phyloP scores from a whole-genome alignment of 2,888 invertebrate species.

The Thymelicus acteon region DNA sequence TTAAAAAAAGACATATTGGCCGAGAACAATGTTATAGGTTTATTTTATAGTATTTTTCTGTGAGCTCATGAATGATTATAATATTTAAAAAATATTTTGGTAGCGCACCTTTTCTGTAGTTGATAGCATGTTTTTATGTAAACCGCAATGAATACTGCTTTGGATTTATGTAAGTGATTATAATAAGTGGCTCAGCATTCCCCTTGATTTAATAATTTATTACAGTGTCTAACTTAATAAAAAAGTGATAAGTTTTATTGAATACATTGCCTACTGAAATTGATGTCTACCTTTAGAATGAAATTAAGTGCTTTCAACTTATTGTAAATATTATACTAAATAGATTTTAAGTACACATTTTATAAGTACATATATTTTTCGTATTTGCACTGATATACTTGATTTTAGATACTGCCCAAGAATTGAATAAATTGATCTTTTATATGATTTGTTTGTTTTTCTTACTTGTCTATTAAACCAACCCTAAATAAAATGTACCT shows the following conservation, averaged over 20 bases:
- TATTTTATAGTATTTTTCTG: neutral
- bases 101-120: neutral
- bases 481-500: neutral
- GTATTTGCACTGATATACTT: slow-evolving; percentile 56
- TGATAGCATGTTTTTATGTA: neutral
- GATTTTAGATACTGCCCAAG: slow-evolving; percentile 58
- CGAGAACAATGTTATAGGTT: neutral
- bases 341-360: slow-evolving; percentile 46
- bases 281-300: slow-evolving; percentile 6
- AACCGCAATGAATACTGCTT: neutral
- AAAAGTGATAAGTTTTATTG: slow-evolving; percentile 9
- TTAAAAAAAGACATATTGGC: slow-evolving; percentile 30
- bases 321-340: slow-evolving; percentile 43
- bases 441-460: slow-evolving; percentile 44
- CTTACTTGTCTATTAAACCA: slow-evolving; percentile 41
- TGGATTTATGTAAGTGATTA: neutral
- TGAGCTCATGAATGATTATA: neutral
- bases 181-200: neutral
- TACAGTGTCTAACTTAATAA: neutral
- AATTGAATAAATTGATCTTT: slow-evolving; percentile 67
- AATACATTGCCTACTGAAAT: neutral
- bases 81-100: neutral
- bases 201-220: slow-evolving; percentile 3
- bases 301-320: slow-evolving; percentile 15
- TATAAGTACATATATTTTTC: slow-evolving; percentile 53